Percentiles rank a stretch among this genome's conserved stretches.
Conservation (phyloP, 2,113 vertebrate species). For the Hyaena hyaena region DNA sequence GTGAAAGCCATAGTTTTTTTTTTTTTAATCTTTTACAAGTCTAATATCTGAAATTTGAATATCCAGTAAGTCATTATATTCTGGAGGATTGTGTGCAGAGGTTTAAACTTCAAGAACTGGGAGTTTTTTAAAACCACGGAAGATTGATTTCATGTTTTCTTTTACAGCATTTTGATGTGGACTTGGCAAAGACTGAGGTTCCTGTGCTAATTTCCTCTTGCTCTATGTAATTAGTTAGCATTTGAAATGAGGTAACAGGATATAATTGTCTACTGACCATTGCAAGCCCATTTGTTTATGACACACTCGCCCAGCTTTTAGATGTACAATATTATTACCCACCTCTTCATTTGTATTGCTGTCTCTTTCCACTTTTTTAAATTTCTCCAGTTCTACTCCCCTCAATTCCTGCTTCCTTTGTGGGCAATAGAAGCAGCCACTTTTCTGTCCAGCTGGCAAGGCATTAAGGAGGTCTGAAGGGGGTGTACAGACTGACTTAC, state of each 20-base stretch:
- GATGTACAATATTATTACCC: conserved; percentile 60
- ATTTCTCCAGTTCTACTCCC: conserved; percentile 68
- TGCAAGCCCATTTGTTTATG: conserved; percentile 69
- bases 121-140: conserved; percentile 44
- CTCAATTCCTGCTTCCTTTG: conserved; percentile 76
- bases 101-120: conserved; percentile 47
- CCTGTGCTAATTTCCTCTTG: conserved; percentile 72
- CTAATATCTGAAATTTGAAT: neutral
- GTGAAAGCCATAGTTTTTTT: neutral
- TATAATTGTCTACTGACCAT: conserved; percentile 77
- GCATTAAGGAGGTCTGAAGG: conserved; percentile 85
- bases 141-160: conserved; percentile 61
- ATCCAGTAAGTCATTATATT: neutral
- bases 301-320: conserved; percentile 65
- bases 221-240: conserved; percentile 69
- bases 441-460: conserved; percentile 87
- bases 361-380: conserved; percentile 77
- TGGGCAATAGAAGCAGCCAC: conserved; percentile 78
- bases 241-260: conserved; percentile 80
- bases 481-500: conserved; percentile 83
- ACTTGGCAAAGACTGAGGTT: conserved; percentile 68
- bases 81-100: conserved; percentile 56
- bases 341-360: conserved; percentile 61
- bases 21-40: neutral
- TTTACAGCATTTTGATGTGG: conserved; percentile 72